Conservation (phyloP, 2,888 invertebrate species). For the Epinotia ramella region DNA sequence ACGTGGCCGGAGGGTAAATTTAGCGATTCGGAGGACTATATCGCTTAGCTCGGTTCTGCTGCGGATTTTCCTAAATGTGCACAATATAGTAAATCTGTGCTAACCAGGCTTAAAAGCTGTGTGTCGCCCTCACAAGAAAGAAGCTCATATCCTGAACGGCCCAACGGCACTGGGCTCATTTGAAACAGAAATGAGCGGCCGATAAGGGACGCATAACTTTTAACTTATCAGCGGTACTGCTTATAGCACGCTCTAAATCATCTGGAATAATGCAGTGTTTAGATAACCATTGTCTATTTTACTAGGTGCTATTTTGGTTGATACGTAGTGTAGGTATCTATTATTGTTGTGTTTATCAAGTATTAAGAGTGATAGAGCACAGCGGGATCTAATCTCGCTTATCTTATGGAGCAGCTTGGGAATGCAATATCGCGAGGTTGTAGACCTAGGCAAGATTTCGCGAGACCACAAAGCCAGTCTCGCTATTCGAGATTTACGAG, state of each 20-base stretch:
- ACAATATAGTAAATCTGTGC: background rate
- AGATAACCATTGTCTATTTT: slow-evolving; percentile 1
- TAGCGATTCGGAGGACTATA: too few relatives aligned
- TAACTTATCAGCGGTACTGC: slow-evolving; percentile 47
- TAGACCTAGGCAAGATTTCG: too few relatives aligned
- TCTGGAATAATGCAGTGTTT: background rate
- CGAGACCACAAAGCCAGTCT: too few relatives aligned
- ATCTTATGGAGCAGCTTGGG: too few relatives aligned
- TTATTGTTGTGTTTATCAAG: too few relatives aligned
- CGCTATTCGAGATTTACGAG: too few relatives aligned
- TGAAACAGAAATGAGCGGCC: slow-evolving; percentile 56
- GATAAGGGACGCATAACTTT: slow-evolving; percentile 62
- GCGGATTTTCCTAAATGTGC: too few relatives aligned
- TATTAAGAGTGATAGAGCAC: too few relatives aligned
- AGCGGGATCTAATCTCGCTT: too few relatives aligned
- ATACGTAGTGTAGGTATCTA: background rate
- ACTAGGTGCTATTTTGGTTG: background rate
- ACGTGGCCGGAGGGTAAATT: too few relatives aligned
- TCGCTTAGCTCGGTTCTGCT: too few relatives aligned
- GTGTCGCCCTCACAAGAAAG: slow-evolving; percentile 54
- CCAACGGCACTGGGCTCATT: slow-evolving; percentile 52
- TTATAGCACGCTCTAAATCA: slow-evolving; percentile 8
- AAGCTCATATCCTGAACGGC: slow-evolving; percentile 59
- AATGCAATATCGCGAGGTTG: too few relatives aligned
- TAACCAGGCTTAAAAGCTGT: slow-evolving; percentile 26